Percentiles rank a stretch among this genome's conserved stretches.
Evolutionary conservation across 2,888 invertebrate genomes (phyloP).

Genomic region (Aleiodes leptofemur): DNA sequence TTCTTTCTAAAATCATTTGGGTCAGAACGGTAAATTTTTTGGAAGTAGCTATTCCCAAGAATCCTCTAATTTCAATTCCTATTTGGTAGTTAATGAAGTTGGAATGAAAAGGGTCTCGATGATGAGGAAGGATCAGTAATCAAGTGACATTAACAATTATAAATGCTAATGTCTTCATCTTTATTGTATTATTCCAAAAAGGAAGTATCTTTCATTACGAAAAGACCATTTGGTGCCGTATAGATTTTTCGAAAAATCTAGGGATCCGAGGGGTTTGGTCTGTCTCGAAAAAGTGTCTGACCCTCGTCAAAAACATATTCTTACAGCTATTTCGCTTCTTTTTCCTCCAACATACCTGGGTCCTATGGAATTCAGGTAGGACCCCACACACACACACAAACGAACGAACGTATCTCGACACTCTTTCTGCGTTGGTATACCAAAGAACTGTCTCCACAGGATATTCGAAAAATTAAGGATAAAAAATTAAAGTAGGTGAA

Average conservation of each 20-base stretch:
- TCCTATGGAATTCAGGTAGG: slow-evolving; percentile 50
- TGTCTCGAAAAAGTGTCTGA: slow-evolving; percentile 56
- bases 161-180: not conserved
- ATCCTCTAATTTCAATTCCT: too few species aligned
- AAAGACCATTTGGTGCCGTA: slow-evolving; percentile 19
- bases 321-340: slow-evolving; percentile 34
- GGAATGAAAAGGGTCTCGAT: not conserved
- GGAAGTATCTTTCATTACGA: slow-evolving; percentile 2
- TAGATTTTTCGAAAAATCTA: slow-evolving; percentile 23
- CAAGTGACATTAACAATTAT: not conserved
- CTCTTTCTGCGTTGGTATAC: slow-evolving; percentile 5
- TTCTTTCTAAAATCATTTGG: too few species aligned
- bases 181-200: not conserved
- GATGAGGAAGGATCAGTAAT: not conserved
- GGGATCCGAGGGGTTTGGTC: slow-evolving; percentile 41
- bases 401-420: not conserved
- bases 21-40: too few species aligned
- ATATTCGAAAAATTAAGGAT: slow-evolving; percentile 1
- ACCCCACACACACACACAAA: slow-evolving; percentile 40
- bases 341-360: slow-evolving; percentile 59
- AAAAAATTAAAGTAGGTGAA: too few species aligned
- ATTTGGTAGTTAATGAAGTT: too few species aligned
- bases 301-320: slow-evolving; percentile 63
- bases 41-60: too few species aligned
- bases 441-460: not conserved